Conservation (phyloP, 2,888 invertebrate genomes). For the Gisinianus flammeolus region DNA sequence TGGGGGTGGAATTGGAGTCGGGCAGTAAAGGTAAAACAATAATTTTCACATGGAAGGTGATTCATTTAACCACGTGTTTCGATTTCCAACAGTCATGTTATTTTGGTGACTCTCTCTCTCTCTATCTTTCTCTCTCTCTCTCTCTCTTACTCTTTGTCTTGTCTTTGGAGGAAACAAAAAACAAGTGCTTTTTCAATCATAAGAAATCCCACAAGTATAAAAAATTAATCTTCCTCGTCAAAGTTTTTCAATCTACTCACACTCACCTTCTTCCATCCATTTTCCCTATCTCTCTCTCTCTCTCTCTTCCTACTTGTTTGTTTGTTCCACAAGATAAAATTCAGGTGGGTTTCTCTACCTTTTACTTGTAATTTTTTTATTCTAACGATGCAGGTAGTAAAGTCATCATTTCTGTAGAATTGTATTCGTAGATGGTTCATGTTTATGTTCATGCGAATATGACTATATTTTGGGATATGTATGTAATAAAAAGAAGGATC, state of each 20-base stretch:
- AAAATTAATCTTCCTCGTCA: conserved; percentile 31
- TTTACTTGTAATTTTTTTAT: not conserved
- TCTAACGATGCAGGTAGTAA: not conserved
- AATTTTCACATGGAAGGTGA: not conserved
- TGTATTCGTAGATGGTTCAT: no score
- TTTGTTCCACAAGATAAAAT: conserved; percentile 19
- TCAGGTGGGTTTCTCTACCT: conserved; percentile 3
- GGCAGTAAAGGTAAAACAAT: not conserved
- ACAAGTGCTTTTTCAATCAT: conserved; percentile 27
- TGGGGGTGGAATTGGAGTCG: no score
- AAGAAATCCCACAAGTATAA: conserved; percentile 32
- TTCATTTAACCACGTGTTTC: not conserved
- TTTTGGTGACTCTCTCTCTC: not conserved
- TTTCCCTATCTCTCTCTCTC: not conserved
- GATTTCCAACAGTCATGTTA: not conserved
- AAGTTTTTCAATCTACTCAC: conserved; percentile 31
- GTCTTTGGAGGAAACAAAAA: not conserved
- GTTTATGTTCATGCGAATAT: no score
- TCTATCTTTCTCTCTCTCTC: not conserved
- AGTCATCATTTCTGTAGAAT: no score
- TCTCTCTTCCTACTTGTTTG: no score
- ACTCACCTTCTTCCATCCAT: not conserved
- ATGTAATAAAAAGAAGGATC: no score
- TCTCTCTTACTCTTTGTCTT: not conserved
- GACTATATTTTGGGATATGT: no score